phyloP scores from a whole-genome alignment of 1,140 invertebrate species.

The Pachyrhynchus sulphureomaculatus region DNA sequence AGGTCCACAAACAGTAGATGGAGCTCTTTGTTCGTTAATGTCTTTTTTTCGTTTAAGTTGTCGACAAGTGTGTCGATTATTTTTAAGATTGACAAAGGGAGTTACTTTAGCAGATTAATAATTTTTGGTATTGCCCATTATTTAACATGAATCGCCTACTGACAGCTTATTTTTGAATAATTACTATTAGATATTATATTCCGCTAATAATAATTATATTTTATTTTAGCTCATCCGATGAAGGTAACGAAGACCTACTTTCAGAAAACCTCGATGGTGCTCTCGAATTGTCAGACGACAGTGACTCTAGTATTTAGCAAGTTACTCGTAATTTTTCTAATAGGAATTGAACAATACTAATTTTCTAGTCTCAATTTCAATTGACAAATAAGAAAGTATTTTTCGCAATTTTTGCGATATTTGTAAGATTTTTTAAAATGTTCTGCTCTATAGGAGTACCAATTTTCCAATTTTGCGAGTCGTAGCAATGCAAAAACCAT shows the following conservation, averaged over 20 bases:
- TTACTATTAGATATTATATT: too few species aligned
- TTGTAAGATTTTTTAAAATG: slow-evolving; percentile 15
- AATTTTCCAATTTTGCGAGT: slow-evolving; percentile 16
- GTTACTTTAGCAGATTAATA: too few species aligned
- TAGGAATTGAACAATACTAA: slow-evolving; percentile 6
- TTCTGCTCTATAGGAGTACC: slow-evolving; percentile 6
- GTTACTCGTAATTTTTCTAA: slow-evolving; percentile 18
- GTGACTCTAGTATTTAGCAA: slow-evolving; percentile 57
- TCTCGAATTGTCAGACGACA: slow-evolving; percentile 61
- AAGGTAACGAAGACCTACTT: slow-evolving; percentile 61
- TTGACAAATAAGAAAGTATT: slow-evolving; percentile 13
- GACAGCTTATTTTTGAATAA: too few species aligned
- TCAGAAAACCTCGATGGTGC: slow-evolving; percentile 65
- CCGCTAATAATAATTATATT: too few species aligned
- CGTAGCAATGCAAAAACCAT: slow-evolving; percentile 9
- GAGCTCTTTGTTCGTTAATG: too few species aligned
- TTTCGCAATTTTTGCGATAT: slow-evolving; percentile 14
- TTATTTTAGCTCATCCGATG: slow-evolving; percentile 62
- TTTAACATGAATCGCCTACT: too few species aligned
- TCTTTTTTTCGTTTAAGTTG: too few species aligned
- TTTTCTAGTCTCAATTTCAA: slow-evolving; percentile 17
- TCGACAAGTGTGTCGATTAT: too few species aligned
- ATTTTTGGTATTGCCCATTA: too few species aligned
- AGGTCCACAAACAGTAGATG: too few species aligned
- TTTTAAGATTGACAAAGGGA: too few species aligned